Base-by-base conservation (phyloP, 2,888 invertebrate genomes). In the Pseudococcus viburni region DNA sequence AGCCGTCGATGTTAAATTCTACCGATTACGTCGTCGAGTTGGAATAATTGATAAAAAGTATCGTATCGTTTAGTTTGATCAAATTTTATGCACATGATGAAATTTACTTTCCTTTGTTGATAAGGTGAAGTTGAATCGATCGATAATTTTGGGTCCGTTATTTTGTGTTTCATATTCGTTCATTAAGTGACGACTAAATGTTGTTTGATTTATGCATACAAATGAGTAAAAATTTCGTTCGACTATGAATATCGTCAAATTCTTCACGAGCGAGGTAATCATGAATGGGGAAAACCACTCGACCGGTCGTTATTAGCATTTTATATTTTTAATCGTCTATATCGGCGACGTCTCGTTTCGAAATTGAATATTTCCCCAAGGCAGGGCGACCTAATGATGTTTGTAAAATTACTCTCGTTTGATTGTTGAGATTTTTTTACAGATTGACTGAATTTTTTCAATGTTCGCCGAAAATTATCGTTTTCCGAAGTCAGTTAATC, bases 31-130 rank as follows among this genome's bases (percentile, higher is more conserved):
- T 17, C 15, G 17, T 73, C 15, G 15, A 5, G 73, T 73, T 73
- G 8, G 22, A 64, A 73, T 73, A 1, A 39, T 73, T 17, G 19
- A 33, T 73, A 33, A 39, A 73, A 11, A 73, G 4, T 17, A 68
- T 68, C 68, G 5, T 73, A 33, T 73, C 33, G 12, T 11, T 59
- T 12, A 26, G 12, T 11, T 59, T 26, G 68, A 26, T 68, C 17
- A 7, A 73, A 39, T 39, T 73, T 73, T 15, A 33, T 73, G 17
- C 73, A 17, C 33, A 73, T 33, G 73, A 73, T 73, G 73, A 73
- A 73, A 73, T 64, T 64, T 33, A 73, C 73, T 73, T 11, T 33
- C 22, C 39, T 73, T 12, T 17, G 33, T 39, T 33, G 73, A 73
- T 73, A 39, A 73, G 73, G 4, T 19, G 8, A n/a, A 15, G 0